These are phyloP conservation scores for Balearica regulorum DNA, from an alignment of 2,797 vertebrate genomes.

Conservation along the genomic window DNA sequence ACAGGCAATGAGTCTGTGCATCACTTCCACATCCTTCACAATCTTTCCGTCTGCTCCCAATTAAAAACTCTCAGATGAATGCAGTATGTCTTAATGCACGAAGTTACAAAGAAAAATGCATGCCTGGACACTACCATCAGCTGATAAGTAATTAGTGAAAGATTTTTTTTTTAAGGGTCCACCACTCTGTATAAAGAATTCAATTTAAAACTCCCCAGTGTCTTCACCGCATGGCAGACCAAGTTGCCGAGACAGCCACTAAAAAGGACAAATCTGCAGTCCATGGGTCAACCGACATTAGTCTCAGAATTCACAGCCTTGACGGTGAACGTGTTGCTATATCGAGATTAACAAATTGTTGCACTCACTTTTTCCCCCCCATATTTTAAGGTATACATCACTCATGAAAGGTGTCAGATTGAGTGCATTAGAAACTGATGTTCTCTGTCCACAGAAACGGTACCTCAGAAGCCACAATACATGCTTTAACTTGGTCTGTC, in stretches of 20 bases:
- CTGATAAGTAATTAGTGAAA: slow-evolving; percentile 8
- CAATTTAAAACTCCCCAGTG: background rate
- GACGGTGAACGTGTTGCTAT: background rate
- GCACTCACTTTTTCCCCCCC: background rate
- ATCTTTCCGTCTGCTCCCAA: slow-evolving; percentile 19
- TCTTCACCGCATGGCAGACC: background rate
- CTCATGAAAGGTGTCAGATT: slow-evolving; percentile 31
- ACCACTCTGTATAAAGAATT: background rate
- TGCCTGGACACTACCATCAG: slow-evolving; percentile 30
- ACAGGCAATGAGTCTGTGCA: slow-evolving; percentile 4
- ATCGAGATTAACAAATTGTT: background rate
- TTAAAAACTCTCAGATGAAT: slow-evolving; percentile 20
- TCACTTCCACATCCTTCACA: background rate
- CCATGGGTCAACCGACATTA: background rate
- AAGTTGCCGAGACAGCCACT: background rate
- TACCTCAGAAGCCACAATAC: background rate
- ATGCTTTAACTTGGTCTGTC: background rate
- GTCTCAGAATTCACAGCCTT: slow-evolving; percentile 25
- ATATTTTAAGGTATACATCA: slow-evolving; percentile 15
- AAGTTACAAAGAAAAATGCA: slow-evolving; percentile 43
- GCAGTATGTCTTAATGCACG: background rate
- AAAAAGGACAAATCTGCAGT: background rate
- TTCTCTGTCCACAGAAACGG: background rate
- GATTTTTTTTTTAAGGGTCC: slow-evolving; percentile 4
- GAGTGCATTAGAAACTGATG: slow-evolving; percentile 51